Evolutionary conservation across 2,888 invertebrate species (phyloP).

Genomic region (Phanerotoma sp.): DNA sequence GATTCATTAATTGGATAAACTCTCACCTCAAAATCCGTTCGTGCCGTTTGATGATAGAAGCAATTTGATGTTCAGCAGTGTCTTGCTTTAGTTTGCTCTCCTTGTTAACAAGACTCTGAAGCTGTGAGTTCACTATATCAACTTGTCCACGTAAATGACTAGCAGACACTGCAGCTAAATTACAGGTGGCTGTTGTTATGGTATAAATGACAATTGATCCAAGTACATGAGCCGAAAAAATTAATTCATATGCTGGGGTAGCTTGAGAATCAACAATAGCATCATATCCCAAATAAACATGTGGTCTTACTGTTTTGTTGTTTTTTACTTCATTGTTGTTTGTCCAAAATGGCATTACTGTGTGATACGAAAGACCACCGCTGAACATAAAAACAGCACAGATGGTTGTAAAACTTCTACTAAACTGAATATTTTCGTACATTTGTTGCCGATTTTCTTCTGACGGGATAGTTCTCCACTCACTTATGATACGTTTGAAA

Average conservation of each 20-base stretch:
- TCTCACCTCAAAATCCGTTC: too few species aligned
- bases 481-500: constrained; percentile 22
- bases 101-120: constrained; percentile 22
- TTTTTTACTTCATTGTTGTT: constrained; percentile 16
- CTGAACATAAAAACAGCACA: constrained; percentile 40
- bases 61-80: too few species aligned
- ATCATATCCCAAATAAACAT: constrained; percentile 30
- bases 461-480: constrained; percentile 28
- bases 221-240: constrained; percentile 32
- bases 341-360: constrained; percentile 34
- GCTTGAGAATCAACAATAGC: constrained; percentile 28
- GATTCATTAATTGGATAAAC: too few species aligned
- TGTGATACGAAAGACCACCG: constrained; percentile 37
- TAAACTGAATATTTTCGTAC: constrained; percentile 16
- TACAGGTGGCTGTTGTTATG: constrained; percentile 33
- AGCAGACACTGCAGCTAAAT: constrained; percentile 36
- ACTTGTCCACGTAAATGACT: constrained; percentile 38
- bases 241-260: constrained; percentile 38
- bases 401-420: constrained; percentile 27
- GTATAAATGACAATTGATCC: constrained; percentile 27
- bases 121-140: constrained; percentile 28
- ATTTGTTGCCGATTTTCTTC: constrained; percentile 28
- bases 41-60: too few species aligned
- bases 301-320: constrained; percentile 29
- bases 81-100: too few species aligned